These are phyloP conservation scores for Siderastrea radians DNA, from an alignment of 92 coral and sea anemone genomes.

Conservation along the genomic window DNA sequence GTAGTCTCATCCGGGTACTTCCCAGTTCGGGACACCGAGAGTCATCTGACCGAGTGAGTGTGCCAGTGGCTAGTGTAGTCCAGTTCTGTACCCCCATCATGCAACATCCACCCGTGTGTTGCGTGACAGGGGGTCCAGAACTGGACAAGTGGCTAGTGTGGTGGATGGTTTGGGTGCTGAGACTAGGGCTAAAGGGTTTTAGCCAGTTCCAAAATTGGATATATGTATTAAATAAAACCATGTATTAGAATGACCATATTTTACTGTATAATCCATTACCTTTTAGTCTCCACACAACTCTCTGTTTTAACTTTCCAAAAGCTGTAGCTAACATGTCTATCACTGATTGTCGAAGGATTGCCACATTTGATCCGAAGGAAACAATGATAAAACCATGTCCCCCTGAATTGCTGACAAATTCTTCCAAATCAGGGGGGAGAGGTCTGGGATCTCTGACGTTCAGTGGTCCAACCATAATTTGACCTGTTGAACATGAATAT, in stretches of 20 bases:
- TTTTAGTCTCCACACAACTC: conserved; percentile 61
- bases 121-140: no score
- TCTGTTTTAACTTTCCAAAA: conserved; percentile 54
- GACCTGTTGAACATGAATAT: conserved; percentile 9
- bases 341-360: conserved; percentile 5
- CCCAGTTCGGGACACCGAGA: no score
- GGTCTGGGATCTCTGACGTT: conserved; percentile 44
- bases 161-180: no score
- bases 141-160: no score
- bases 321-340: conserved; percentile 61
- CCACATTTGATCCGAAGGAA: conserved; percentile 55
- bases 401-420: conserved; percentile 53
- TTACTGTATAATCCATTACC: neutral
- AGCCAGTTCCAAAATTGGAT: no score
- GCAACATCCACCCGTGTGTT: no score
- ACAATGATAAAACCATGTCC: conserved; percentile 60
- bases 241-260: neutral
- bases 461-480: conserved; percentile 66
- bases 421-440: conserved; percentile 58
- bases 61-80: no score
- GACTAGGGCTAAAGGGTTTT: no score
- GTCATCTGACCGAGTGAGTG: no score
- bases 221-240: neutral
- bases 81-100: no score
- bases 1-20: no score